Evolutionary conservation across 1,140 invertebrate genomes (phyloP), one percentile per base, ranked within the genome.

Genomic region (Pseudachorutes palmiensis): DNA sequence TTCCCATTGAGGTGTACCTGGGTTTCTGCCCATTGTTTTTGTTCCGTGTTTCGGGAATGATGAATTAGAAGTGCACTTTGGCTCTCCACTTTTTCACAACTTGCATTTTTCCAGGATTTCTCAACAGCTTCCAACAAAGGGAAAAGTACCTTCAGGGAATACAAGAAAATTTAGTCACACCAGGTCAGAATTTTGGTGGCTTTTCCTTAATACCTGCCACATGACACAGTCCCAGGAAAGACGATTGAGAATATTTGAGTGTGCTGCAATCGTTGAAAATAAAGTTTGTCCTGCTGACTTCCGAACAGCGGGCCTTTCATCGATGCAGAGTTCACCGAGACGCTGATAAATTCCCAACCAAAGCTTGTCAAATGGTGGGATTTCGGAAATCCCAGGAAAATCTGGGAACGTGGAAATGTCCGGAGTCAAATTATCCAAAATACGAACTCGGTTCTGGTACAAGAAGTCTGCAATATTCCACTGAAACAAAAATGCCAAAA

Each of bases 11-110:
- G n/a, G n/a, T n/a, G n/a, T 76, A 89, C 91, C 81, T 94, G 91
- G 2, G 97, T 99, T 80, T 99, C 97, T 5, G 95, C 94, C 97
- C 97, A 99, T 77, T 99, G 97, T 76, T 99, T 99, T 76, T 97
- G 93, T 22, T 95, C 94, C 0, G 97, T 99, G 78, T 99, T 98
- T 71, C 97, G 83, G 0, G 94, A 96, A 79, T 99, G 97, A 80
- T 99, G 97, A 73, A 99, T 97, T 0, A 99, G 82, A 72, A 99
- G 95, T 76, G 95, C 95, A 51, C 90, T 91, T 57, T 89, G 89
- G 1, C 88, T 87, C 75, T 95, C 90, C 30, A 95, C 91, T 80
- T 95, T 94, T 76, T 95, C 91, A 66, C 86, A 93, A 69, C 94
- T 97, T 1, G 96, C 96, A 51, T 88, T 89, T 75, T 88, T 92